Evolutionary conservation across 2,888 invertebrate genomes (phyloP).

Genomic region (Dynastes maya): DNA sequence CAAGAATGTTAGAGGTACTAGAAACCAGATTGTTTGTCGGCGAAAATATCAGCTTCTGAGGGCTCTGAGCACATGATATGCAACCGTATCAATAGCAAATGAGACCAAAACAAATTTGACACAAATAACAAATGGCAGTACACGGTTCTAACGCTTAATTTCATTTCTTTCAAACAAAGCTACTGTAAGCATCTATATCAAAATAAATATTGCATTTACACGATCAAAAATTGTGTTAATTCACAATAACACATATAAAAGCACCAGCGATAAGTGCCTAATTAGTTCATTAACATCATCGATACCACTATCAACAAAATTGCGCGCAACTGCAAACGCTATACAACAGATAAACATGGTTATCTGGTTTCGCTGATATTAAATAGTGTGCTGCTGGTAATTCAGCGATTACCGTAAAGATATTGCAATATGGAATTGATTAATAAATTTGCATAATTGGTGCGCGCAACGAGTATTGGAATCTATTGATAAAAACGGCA

Average conservation of each 20-base stretch:
- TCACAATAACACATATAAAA: not conserved
- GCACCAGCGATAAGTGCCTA: slow-evolving; percentile 18
- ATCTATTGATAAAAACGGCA: slow-evolving; percentile 34
- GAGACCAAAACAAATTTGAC: too few relatives aligned
- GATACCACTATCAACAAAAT: slow-evolving; percentile 37
- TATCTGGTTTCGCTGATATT: slow-evolving; percentile 35
- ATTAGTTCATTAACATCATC: slow-evolving; percentile 41
- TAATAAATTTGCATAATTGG: slow-evolving; percentile 46
- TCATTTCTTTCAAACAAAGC: too few relatives aligned
- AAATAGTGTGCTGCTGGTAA: slow-evolving; percentile 38
- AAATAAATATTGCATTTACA: not conserved
- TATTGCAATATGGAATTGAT: slow-evolving; percentile 40
- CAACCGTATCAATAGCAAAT: too few relatives aligned
- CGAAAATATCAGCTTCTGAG: too few relatives aligned
- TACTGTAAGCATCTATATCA: too few relatives aligned
- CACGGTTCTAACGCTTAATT: too few relatives aligned
- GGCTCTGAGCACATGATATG: too few relatives aligned
- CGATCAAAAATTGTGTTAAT: not conserved
- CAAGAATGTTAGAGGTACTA: too few relatives aligned
- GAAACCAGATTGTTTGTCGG: too few relatives aligned
- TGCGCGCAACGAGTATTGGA: slow-evolving; percentile 17
- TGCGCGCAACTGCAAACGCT: slow-evolving; percentile 24
- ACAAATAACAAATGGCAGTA: too few relatives aligned
- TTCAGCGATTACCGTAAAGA: slow-evolving; percentile 37
- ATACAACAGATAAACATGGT: slow-evolving; percentile 20